A percentile compares a stretch with the other conserved stretches of the same genome.
Conservation (phyloP, 53 echinoderm and acorn worm genomes). For the Apostichopus leukothele region DNA sequence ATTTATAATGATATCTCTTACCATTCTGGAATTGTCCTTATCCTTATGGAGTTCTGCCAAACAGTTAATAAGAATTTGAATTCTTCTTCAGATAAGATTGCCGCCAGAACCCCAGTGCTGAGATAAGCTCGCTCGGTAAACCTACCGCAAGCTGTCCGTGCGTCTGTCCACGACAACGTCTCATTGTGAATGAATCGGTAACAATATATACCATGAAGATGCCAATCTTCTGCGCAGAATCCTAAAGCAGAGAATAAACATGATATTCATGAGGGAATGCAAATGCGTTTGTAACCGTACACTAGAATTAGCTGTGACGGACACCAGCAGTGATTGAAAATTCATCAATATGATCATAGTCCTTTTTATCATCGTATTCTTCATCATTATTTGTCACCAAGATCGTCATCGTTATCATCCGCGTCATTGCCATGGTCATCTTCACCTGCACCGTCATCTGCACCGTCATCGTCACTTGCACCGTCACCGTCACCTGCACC, state of each 20-base stretch:
- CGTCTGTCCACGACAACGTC: neutral
- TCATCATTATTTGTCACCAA: neutral
- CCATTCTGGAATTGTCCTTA: neutral
- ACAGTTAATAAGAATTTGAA: neutral
- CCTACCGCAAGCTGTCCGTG: slow-evolving; percentile 5
- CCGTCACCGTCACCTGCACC: too few species aligned
- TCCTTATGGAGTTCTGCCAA: neutral
- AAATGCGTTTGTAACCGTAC: too few species aligned
- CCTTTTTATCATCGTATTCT: neutral
- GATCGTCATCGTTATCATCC: too few species aligned
- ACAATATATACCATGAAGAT: slow-evolving; percentile 21
- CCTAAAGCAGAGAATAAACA: neutral
- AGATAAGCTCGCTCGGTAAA: neutral
- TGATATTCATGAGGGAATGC: too few species aligned
- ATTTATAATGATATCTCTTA: neutral
- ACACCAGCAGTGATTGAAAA: too few species aligned
- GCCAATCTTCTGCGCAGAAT: slow-evolving; percentile 22
- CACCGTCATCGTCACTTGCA: too few species aligned
- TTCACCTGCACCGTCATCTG: too few species aligned
- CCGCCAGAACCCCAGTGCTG: neutral
- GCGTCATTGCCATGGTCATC: too few species aligned
- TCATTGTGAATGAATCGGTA: slow-evolving; percentile 19
- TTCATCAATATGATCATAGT: neutral
- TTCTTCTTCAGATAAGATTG: slow-evolving; percentile 24
- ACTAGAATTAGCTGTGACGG: too few species aligned